Evolutionary conservation across 2,888 invertebrate species (phyloP).

Genomic region (Lacanobia wlatinum): DNA sequence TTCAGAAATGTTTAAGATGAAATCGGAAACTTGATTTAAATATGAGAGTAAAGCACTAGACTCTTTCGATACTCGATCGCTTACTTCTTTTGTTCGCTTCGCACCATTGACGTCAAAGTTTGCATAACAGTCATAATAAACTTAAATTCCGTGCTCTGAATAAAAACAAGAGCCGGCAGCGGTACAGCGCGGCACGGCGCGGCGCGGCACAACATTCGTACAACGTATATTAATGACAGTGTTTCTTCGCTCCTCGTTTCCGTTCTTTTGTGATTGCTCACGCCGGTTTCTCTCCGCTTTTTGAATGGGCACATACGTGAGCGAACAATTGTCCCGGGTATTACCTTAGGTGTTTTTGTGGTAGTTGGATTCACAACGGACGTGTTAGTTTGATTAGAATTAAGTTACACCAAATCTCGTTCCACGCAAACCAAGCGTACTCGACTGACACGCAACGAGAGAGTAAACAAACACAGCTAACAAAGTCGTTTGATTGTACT

Average conservation of each 20-base stretch:
- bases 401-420: constrained; percentile 30
- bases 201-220: constrained; percentile 69
- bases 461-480: constrained; percentile 14
- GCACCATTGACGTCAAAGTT: constrained; percentile 66
- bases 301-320: constrained; percentile 83
- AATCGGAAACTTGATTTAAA: constrained; percentile 63
- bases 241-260: constrained; percentile 84
- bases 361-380: constrained; percentile 65
- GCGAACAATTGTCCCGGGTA: constrained; percentile 79
- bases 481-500: constrained; percentile 22
- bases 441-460: constrained; percentile 4
- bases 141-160: constrained; percentile 69
- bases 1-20: constrained; percentile 48
- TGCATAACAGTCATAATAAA: constrained; percentile 67
- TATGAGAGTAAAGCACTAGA: constrained; percentile 58
- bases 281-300: constrained; percentile 76
- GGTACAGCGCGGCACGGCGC: constrained; percentile 25
- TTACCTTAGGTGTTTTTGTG: constrained; percentile 76
- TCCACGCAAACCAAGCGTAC: constrained; percentile 14
- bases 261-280: constrained; percentile 84
- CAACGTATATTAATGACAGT: constrained; percentile 84
- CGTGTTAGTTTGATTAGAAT: constrained; percentile 65
- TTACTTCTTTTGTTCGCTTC: constrained; percentile 65
- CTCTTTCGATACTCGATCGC: constrained; percentile 57
- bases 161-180: constrained; percentile 67